phyloP scores from a whole-genome alignment of 2,797 vertebrate species.

The Danionella dracula region DNA sequence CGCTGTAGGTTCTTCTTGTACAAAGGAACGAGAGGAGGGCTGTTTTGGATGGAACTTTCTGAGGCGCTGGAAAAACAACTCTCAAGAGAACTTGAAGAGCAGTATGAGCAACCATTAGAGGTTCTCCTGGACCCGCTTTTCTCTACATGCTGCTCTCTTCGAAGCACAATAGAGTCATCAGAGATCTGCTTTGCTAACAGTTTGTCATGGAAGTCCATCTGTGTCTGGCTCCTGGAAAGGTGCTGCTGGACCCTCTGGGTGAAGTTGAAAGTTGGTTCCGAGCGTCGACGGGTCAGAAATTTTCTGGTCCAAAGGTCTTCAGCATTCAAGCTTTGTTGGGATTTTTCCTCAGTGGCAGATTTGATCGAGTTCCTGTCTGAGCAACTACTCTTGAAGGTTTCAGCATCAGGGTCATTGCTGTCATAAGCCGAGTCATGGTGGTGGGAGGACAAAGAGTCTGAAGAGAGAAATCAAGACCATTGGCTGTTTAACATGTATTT shows the following conservation, averaged over 20 bases:
- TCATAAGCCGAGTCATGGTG: conserved; percentile 80
- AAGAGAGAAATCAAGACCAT: conserved; percentile 23
- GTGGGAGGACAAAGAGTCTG: conserved; percentile 63
- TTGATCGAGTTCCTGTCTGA: conserved; percentile 27
- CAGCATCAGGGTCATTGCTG: conserved; percentile 72
- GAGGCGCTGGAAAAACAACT: conserved; percentile 56
- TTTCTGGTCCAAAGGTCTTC: conserved; percentile 47
- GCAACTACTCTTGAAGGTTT: conserved; percentile 40
- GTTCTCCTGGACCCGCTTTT: background rate
- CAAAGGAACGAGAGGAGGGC: conserved; percentile 60
- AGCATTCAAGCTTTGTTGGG: conserved; percentile 15
- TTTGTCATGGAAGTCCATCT: conserved; percentile 39
- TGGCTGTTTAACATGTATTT: too few species aligned
- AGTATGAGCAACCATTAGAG: conserved; percentile 32
- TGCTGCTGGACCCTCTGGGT: conserved; percentile 46
- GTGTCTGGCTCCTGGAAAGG: conserved; percentile 68
- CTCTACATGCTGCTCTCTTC: background rate
- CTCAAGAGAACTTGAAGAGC: conserved; percentile 67
- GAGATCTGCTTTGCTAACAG: conserved; percentile 53
- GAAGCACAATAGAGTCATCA: conserved; percentile 50
- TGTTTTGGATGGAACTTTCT: conserved; percentile 65
- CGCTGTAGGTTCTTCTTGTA: conserved; percentile 48
- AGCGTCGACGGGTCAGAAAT: conserved; percentile 67
- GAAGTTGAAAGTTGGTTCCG: conserved; percentile 66
- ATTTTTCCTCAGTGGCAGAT: conserved; percentile 15